Percentiles rank a stretch among this genome's conserved stretches.
phyloP scores from a whole-genome alignment of 2,113 vertebrate species.

The Pleuronectes platessa region DNA sequence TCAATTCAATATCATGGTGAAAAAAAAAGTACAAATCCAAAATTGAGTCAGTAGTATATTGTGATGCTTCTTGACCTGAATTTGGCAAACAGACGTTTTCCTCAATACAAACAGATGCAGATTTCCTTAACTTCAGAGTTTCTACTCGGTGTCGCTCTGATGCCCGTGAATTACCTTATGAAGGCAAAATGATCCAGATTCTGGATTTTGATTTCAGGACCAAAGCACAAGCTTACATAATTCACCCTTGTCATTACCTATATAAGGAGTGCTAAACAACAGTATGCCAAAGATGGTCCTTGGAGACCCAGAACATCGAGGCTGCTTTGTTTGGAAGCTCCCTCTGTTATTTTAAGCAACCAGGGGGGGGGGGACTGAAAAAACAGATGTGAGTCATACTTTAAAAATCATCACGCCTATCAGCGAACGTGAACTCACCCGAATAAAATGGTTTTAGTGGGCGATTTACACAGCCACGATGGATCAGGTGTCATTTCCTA shows the following conservation, averaged over 20 bases:
- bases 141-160: conserved; percentile 19
- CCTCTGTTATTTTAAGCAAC: conserved; percentile 71
- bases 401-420: conserved; percentile 64
- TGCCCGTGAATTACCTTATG: conserved; percentile 57
- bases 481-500: conserved; percentile 29
- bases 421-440: conserved; percentile 55
- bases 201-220: conserved; percentile 65
- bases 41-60: background rate
- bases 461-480: conserved; percentile 19
- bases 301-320: conserved; percentile 61
- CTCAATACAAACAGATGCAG: too few species aligned
- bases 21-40: conserved; percentile 2
- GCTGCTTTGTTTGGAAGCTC: conserved; percentile 77
- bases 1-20: background rate
- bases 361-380: conserved; percentile 44
- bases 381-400: conserved; percentile 70
- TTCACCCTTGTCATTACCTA: conserved; percentile 75
- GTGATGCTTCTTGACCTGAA: background rate
- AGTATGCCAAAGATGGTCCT: conserved; percentile 52
- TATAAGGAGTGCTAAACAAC: conserved; percentile 76
- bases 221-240: conserved; percentile 65
- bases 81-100: too few species aligned
- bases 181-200: conserved; percentile 58
- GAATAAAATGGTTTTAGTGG: conserved; percentile 42
- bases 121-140: background rate